A percentile compares a stretch with the other conserved stretches of the same genome.
Conservation (phyloP, 1,140 invertebrate genomes). For the Drosophila nasuta region DNA sequence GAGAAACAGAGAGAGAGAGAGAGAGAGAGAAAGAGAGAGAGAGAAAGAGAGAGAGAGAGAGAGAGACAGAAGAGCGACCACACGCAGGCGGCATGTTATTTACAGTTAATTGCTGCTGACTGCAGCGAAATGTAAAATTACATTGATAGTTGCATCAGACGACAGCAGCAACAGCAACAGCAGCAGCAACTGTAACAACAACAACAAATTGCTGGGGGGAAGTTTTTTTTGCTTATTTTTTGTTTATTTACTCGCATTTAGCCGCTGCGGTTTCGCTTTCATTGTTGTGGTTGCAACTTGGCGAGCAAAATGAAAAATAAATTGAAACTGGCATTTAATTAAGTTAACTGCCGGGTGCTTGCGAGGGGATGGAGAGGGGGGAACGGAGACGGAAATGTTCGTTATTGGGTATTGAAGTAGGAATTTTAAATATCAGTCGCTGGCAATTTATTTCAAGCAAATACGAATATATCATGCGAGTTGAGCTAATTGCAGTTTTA, state of each 20-base stretch:
- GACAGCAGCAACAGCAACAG: slow-evolving; percentile 35
- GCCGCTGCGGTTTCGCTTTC: slow-evolving; percentile 73
- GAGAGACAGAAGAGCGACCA: slow-evolving; percentile 48
- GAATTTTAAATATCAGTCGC: slow-evolving; percentile 38
- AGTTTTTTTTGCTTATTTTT: slow-evolving; percentile 34
- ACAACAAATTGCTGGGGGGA: slow-evolving; percentile 38
- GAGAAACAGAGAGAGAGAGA: neutral
- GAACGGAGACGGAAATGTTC: neutral
- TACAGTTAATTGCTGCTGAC: slow-evolving; percentile 76
- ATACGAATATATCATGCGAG: slow-evolving; percentile 48
- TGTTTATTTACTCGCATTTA: slow-evolving; percentile 44
- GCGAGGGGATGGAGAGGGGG: neutral
- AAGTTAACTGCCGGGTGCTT: slow-evolving; percentile 57
- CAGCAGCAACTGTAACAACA: slow-evolving; percentile 19
- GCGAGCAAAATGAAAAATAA: slow-evolving; percentile 69
- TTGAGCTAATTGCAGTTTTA: slow-evolving; percentile 70
- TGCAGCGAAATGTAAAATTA: slow-evolving; percentile 68
- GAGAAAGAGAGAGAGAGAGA: neutral
- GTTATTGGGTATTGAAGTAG: neutral
- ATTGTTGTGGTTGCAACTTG: slow-evolving; percentile 62
- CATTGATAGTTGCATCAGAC: slow-evolving; percentile 73
- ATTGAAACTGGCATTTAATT: slow-evolving; percentile 82
- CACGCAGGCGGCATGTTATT: slow-evolving; percentile 73
- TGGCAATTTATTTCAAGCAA: slow-evolving; percentile 70
- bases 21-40: neutral